Percentiles rank a stretch among this genome's conserved stretches.
These are phyloP conservation scores for Mirounga angustirostris DNA, from an alignment of 2,113 vertebrate genomes.

Conservation along the genomic window DNA sequence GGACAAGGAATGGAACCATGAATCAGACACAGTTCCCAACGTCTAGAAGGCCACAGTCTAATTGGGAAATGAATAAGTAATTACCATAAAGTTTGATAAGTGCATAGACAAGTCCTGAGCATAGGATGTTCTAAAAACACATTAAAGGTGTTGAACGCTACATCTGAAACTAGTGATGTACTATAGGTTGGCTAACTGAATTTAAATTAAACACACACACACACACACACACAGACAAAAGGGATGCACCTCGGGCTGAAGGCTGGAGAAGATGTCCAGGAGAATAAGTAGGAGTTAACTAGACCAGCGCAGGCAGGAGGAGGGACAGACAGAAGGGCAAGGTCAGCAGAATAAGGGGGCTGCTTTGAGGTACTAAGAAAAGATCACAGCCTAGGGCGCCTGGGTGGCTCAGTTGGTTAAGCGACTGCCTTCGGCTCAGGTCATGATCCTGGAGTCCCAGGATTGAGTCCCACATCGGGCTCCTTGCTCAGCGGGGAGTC, in stretches of 20 bases:
- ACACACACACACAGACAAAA: neutral
- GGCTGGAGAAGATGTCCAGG: neutral
- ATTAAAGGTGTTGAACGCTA: neutral
- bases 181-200: neutral
- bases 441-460: too few relatives aligned
- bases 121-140: neutral
- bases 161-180: neutral
- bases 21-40: neutral
- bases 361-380: neutral
- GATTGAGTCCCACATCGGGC: too few relatives aligned
- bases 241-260: neutral
- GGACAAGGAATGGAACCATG: constrained; percentile 4
- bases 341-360: neutral
- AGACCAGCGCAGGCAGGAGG: neutral
- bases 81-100: neutral
- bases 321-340: neutral
- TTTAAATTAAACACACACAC: neutral
- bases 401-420: too few relatives aligned
- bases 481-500: too few relatives aligned
- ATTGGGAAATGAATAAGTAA: neutral
- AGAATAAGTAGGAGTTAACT: neutral
- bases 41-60: neutral
- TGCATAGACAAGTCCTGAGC: neutral
- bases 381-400: neutral
- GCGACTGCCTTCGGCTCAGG: too few relatives aligned